Conservation (phyloP, 2,888 invertebrate species). For the Diarsia mendica region DNA sequence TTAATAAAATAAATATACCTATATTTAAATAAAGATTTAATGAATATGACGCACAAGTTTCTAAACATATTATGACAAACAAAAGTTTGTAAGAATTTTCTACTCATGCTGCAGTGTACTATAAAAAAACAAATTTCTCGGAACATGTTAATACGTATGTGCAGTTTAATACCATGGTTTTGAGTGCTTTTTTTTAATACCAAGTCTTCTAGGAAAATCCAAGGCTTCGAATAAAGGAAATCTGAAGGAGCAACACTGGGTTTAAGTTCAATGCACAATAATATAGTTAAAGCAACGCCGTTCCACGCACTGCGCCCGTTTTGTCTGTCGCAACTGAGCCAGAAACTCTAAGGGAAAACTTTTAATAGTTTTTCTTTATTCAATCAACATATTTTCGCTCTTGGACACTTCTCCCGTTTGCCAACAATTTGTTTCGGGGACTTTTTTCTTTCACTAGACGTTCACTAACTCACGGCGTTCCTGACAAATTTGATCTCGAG, state of each 20-base stretch:
- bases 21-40: no score
- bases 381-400: constrained; percentile 90
- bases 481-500: constrained; percentile 85
- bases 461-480: constrained; percentile 78
- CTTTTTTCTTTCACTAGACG: constrained; percentile 81
- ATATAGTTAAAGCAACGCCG: constrained; percentile 64
- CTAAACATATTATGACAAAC: no score
- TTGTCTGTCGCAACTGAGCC: constrained; percentile 81
- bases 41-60: not conserved
- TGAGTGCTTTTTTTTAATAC: not conserved
- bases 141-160: not conserved
- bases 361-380: constrained; percentile 90
- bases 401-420: constrained; percentile 88
- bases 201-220: not conserved
- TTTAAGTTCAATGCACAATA: constrained; percentile 54
- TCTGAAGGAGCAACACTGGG: constrained; percentile 5
- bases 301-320: constrained; percentile 79
- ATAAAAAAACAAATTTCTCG: not conserved
- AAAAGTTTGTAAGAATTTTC: not conserved
- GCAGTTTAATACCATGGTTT: not conserved
- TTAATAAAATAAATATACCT: no score
- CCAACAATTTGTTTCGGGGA: constrained; percentile 88
- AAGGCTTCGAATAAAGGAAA: constrained; percentile 11
- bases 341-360: constrained; percentile 83
- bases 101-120: no score